Evolutionary conservation across 2,888 invertebrate genomes (phyloP).

Genomic region (Lamellibrachia columna): DNA sequence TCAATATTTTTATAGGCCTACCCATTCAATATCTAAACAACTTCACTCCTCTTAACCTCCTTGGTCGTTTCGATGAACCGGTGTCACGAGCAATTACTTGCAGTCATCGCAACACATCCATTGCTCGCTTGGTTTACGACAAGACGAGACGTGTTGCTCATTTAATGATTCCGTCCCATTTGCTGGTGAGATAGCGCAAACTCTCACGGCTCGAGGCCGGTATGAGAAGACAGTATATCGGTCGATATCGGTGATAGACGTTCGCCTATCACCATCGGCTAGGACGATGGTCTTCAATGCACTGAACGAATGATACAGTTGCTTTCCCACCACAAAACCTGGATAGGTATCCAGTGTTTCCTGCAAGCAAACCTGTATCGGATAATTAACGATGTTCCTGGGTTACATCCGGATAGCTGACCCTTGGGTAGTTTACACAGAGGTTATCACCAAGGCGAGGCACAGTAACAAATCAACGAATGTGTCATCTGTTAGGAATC

Average conservation of each 20-base stretch:
- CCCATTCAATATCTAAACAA: too few relatives aligned
- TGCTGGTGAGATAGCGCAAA: neutral
- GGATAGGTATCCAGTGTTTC: neutral
- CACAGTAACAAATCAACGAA: too few relatives aligned
- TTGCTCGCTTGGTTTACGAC: constrained; percentile 10
- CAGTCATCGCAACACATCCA: neutral
- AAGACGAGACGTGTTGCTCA: neutral
- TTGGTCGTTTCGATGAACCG: neutral
- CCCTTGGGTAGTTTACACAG: neutral
- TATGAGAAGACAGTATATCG: neutral
- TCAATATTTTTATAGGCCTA: too few relatives aligned
- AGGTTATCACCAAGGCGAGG: neutral
- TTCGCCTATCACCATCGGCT: neutral
- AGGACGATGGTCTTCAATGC: neutral
- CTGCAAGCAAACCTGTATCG: neutral
- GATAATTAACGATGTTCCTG: neutral
- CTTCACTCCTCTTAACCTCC: neutral
- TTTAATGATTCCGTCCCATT: neutral
- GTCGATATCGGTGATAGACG: neutral
- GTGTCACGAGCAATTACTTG: neutral
- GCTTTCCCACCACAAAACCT: neutral
- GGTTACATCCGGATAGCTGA: neutral
- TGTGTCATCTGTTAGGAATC: too few relatives aligned
- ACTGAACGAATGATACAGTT: neutral
- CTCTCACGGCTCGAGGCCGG: neutral